Base-by-base conservation (phyloP, 2,888 invertebrate species). In the Chrysotoxum bicinctum region DNA sequence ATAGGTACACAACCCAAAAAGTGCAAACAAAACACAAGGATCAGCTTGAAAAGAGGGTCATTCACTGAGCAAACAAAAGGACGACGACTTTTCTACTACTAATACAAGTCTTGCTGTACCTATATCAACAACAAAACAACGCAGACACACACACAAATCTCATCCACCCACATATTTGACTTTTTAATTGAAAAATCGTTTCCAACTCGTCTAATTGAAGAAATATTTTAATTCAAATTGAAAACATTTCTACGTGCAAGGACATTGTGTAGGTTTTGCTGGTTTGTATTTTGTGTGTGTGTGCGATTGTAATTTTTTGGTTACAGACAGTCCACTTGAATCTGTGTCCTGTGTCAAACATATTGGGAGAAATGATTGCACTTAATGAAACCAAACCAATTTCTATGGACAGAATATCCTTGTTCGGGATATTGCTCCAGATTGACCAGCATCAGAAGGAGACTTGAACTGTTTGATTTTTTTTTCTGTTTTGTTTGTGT, bases 161-260 rank as follows among this genome's bases (percentile, higher is more conserved):
- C 37, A 48, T 68, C 45, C 26, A 30, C 62, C 68, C 68, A 77
- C 60, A 69, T 62, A 56, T 83, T 83, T 74, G 83, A 83, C 78
- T 83, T 83, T 83, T 78, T 83, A 83, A 83, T 83, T 83, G 79
- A 69, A 83, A 83, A 83, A 78, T 83, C 78, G 74, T 73, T 74
- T 78, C 69, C 74, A 83, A 64, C 78, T 78, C 78, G 74, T 78
- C 78, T 79, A 83, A 83, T 83, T 83, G 83, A 79, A 79, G 43
- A 74, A 74, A 83, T 83, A 83, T 78, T 83, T 83, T 83, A 83
- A 78, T 83, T 83, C 74, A 62, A 83, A 78, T 70, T 35, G 78
- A 74, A 74, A 74, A 83, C 82, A 78, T 69, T 58, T 35, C 58
- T 37, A 40, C 50, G 50, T 50, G 68, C 68, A 62, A 45, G 32